Conservation (phyloP, 2,113 vertebrate species). For the Sturnus vulgaris region DNA sequence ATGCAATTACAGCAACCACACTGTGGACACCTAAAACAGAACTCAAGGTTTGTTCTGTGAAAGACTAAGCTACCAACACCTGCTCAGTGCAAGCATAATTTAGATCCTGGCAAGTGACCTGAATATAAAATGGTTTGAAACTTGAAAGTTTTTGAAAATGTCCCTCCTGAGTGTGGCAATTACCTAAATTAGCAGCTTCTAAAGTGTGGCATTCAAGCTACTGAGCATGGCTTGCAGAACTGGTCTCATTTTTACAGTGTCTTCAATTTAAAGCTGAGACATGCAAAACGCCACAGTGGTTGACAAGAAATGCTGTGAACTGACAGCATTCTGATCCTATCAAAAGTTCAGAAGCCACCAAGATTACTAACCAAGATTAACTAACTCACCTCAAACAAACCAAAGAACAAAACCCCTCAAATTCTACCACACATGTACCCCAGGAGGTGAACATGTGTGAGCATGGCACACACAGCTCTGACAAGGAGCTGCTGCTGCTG, state of each 20-base stretch:
- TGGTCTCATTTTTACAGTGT: not conserved
- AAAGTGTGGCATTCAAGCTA: not conserved
- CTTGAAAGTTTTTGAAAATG: not conserved
- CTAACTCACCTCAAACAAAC: not conserved
- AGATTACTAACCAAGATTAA: not conserved
- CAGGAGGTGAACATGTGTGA: not conserved
- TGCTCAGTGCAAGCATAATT: not conserved
- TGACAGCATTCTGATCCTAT: not conserved
- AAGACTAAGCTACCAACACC: not conserved
- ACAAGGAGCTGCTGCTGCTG: not conserved
- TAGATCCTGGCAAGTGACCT: not conserved
- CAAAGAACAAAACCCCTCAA: not conserved
- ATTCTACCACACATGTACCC: rapidly evolving
- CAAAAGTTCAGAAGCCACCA: not conserved
- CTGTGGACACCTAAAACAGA: not conserved
- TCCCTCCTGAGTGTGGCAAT: not conserved
- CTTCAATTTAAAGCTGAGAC: not conserved
- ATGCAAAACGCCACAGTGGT: rapidly evolving
- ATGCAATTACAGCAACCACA: not conserved
- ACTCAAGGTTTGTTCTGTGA: not conserved
- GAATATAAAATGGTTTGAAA: not conserved
- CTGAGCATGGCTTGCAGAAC: not conserved
- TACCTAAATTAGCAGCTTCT: not conserved
- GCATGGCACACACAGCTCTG: not conserved
- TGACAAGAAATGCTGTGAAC: not conserved